Conservation (phyloP, 1,140 invertebrate species). For the Charaxes varanes region DNA sequence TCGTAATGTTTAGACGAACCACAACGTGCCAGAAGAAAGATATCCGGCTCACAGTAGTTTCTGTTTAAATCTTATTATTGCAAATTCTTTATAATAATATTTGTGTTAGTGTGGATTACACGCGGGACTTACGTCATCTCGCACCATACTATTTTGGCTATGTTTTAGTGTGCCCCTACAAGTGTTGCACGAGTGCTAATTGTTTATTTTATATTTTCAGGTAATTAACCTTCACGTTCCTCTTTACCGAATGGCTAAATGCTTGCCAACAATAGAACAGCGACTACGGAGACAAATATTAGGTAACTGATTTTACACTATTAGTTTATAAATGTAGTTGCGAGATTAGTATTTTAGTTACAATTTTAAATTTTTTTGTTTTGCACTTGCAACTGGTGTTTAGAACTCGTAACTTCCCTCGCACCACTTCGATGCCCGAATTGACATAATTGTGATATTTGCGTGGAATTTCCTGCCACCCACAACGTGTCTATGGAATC, state of each 20-base stretch:
- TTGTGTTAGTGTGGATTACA: slow-evolving; percentile 11
- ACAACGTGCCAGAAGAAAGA: neutral
- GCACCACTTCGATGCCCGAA: too few relatives aligned
- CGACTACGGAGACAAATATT: slow-evolving; percentile 53
- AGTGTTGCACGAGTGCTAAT: slow-evolving; percentile 26
- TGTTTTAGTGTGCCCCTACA: neutral
- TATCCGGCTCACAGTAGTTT: neutral
- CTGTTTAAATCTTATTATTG: slow-evolving; percentile 4
- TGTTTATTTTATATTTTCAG: slow-evolving; percentile 64
- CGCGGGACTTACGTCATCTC: slow-evolving; percentile 10
- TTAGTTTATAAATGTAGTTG: too few relatives aligned
- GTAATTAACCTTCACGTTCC: slow-evolving; percentile 68
- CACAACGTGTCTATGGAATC: too few relatives aligned
- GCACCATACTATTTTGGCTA: slow-evolving; percentile 5
- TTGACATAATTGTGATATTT: too few relatives aligned
- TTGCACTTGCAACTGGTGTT: too few relatives aligned
- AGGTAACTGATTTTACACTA: slow-evolving; percentile 27
- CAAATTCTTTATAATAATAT: slow-evolving; percentile 9
- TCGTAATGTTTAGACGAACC: too few relatives aligned
- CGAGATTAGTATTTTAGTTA: too few relatives aligned
- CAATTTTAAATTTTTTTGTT: too few relatives aligned
- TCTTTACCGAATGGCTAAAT: slow-evolving; percentile 49
- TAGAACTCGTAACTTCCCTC: too few relatives aligned
- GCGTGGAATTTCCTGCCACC: too few relatives aligned
- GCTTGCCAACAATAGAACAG: slow-evolving; percentile 56